Conservation (phyloP, 2,113 vertebrate genomes). For the Sinocyclocheilus anophthalmus region DNA sequence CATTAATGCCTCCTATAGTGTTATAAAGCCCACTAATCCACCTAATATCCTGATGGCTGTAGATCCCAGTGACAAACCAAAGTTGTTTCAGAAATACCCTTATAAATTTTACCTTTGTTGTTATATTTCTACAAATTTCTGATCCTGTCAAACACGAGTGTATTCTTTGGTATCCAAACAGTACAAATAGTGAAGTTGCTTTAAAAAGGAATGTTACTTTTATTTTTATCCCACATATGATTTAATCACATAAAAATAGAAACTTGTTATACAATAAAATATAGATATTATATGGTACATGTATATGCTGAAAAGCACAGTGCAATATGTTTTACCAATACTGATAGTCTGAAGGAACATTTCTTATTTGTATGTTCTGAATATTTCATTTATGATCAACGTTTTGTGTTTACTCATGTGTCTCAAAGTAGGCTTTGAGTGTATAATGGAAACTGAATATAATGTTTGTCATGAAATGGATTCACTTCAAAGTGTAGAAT, state of each 20-base stretch:
- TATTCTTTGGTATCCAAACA: slow-evolving; percentile 57
- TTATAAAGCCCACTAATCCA: neutral
- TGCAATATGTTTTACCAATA: slow-evolving; percentile 13
- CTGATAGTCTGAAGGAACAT: neutral
- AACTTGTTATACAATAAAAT: neutral
- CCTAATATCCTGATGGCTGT: no score
- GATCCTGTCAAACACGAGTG: slow-evolving; percentile 43
- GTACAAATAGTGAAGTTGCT: slow-evolving; percentile 39
- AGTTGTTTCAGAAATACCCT: slow-evolving; percentile 41
- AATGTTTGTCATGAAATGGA: neutral
- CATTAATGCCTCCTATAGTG: neutral
- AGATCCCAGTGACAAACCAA: slow-evolving; percentile 35
- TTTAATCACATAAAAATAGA: neutral
- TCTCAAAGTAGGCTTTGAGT: neutral
- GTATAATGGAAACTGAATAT: neutral
- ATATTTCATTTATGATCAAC: neutral
- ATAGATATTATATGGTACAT: neutral
- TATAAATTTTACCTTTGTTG: neutral
- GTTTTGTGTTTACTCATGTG: neutral
- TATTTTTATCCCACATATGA: slow-evolving; percentile 29
- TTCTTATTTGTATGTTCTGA: neutral
- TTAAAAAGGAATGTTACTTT: slow-evolving; percentile 31
- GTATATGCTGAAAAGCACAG: neutral
- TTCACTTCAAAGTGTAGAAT: no score
- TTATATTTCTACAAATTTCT: no score